A percentile compares a stretch with the other conserved stretches of the same genome.
Conservation (phyloP, 1,140 invertebrate species). For the Zelostemma sp. region DNA sequence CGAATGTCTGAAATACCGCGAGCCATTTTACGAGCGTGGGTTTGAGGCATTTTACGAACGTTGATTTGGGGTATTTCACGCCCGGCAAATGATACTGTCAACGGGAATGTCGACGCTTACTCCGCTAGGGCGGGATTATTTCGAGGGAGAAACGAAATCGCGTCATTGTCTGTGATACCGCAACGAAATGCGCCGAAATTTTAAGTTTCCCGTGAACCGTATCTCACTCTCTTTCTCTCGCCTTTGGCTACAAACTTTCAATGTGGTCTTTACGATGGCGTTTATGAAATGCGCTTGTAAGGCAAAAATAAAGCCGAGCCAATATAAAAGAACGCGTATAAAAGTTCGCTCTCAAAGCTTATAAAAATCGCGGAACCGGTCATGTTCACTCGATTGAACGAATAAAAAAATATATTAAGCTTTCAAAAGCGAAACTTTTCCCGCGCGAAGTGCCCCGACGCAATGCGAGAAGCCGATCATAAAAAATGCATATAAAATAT, state of each 20-base stretch:
- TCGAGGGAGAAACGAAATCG: too few species aligned
- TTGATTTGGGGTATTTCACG: too few species aligned
- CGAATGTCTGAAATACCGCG: too few species aligned
- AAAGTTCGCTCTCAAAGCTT: conserved; percentile 48
- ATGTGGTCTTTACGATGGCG: conserved; percentile 39
- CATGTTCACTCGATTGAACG: conserved; percentile 50
- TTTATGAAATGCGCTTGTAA: conserved; percentile 45
- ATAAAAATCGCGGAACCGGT: conserved; percentile 50
- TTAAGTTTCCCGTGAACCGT: too few species aligned
- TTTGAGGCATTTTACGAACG: too few species aligned
- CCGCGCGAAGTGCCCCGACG: conserved; percentile 34
- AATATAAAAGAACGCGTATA: conserved; percentile 51
- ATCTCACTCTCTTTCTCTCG: conserved; percentile 5
- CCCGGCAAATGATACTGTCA: too few species aligned
- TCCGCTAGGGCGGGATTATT: too few species aligned
- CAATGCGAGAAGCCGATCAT: conserved; percentile 38
- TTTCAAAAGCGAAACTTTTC: conserved; percentile 48
- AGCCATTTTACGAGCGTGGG: too few species aligned
- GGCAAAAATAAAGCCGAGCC: conserved; percentile 46
- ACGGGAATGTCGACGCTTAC: too few species aligned
- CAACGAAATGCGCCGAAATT: too few species aligned
- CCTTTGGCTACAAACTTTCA: conserved; percentile 39
- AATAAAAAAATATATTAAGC: conserved; percentile 51
- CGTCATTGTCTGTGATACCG: too few species aligned
- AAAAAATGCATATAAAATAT: conserved; percentile 49